Evolutionary conservation across 1,140 invertebrate species (phyloP), one percentile per base, ranked within the genome.

Genomic region (Holcopasites calliopsidis): DNA sequence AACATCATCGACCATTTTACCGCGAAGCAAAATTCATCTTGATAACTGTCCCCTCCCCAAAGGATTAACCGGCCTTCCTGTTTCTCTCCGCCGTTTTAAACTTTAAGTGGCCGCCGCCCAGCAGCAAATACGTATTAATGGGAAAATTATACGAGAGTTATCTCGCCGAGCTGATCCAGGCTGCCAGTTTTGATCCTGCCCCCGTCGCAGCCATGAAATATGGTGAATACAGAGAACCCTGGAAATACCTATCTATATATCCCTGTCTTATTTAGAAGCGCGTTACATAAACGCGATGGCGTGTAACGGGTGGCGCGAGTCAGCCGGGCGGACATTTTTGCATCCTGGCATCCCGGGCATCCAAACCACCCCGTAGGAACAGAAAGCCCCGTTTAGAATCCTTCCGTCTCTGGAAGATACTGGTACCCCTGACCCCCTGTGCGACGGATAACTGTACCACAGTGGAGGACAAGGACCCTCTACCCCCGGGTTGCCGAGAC

Each of bases 81-180:
- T 21, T 62, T 66, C 65, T 74, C 50, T 23, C 7, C 33, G 10
- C 18, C 42, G n/a, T 33, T 44, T 28, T 66, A 13, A n/a, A 31
- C 23, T 38, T 21, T 33, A 49, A 60, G 31, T 38, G 52, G 52
- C 31, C 44, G 18, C 38, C 28, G n/a, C 47, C 28, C 16, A 6
- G 0, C 28, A n/a, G 33, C 50, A 65, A 74, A 74, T 74, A 66
- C 40, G 62, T 66, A 66, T 66, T 66, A 74, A 74, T 49, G 71
- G 50, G 21, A 18, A 33, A 74, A 66, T 66, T 74, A 74, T 74
- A 66, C 62, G 40, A n/a, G 50, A 66, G 21, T 55, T 57, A 57
- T 23, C 50, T 33, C 21, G 50, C 0, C 5, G 6, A 31, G 33
- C n/a, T 60, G 68, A 71, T 58, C 13, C 55, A 13, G 5, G 11